A percentile compares a stretch with the other conserved stretches of the same genome.
These are phyloP conservation scores for Morinoia aosen DNA, from an alignment of 2,888 invertebrate species.

Conservation along the genomic window DNA sequence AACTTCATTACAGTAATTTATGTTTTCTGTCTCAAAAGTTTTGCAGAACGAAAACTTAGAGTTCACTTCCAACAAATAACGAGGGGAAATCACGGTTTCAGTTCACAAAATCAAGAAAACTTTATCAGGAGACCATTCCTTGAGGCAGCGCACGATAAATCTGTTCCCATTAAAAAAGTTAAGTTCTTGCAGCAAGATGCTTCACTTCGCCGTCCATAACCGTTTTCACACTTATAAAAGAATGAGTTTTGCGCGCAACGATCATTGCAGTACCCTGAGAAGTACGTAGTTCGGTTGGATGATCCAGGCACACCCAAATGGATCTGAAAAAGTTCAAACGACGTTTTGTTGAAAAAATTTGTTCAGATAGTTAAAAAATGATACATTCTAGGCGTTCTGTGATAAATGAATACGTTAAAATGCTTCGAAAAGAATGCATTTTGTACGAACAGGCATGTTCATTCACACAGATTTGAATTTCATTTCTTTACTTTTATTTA, in stretches of 20 bases:
- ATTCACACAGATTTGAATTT: no score
- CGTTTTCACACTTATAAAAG: not conserved
- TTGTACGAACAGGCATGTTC: no score
- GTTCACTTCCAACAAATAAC: not conserved
- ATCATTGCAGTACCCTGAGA: not conserved
- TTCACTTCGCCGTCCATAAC: not conserved
- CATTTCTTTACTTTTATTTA: no score
- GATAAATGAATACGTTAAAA: no score
- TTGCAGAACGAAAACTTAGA: not conserved
- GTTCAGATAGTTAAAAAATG: no score
- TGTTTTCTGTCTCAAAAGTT: not conserved
- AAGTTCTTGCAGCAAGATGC: not conserved
- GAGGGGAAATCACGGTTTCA: not conserved
- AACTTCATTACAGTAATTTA: not conserved
- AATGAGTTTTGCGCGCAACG: not conserved
- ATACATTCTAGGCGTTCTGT: no score
- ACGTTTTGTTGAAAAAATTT: not conserved
- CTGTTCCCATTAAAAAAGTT: not conserved
- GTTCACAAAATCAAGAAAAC: not conserved
- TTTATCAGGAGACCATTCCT: not conserved
- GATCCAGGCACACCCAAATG: no score
- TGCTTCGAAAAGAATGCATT: no score
- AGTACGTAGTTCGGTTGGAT: not conserved
- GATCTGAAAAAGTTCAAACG: no score
- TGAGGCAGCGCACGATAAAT: not conserved